Conservation (phyloP, 2,797 vertebrate species). For the Coluber constrictor region DNA sequence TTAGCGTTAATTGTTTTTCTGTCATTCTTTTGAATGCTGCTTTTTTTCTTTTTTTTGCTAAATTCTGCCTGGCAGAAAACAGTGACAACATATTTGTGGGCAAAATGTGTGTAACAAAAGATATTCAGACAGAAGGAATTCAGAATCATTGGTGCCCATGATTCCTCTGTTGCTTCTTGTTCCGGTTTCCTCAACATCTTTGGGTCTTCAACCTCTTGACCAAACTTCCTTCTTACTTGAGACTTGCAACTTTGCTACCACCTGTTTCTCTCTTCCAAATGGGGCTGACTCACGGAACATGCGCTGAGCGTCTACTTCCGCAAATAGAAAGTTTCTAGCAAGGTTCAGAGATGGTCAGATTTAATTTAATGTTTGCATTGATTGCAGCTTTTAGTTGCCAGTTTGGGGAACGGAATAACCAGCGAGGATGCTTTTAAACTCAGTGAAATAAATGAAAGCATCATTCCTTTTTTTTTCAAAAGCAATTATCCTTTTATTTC, state of each 20-base stretch:
- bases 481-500: not conserved
- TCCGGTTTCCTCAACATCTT: not conserved
- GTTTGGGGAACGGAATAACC: not conserved
- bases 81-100: not conserved
- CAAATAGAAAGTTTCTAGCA: conserved; percentile 58
- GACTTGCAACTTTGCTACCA: fast-evolving
- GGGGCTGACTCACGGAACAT: conserved; percentile 43
- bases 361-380: conserved; percentile 61
- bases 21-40: not conserved
- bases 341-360: conserved; percentile 55
- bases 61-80: not conserved
- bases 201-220: not conserved
- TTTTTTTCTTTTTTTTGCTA: not conserved
- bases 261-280: not conserved
- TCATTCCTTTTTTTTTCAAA: not conserved
- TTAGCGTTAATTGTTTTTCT: not conserved
- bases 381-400: conserved; percentile 49
- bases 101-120: not conserved
- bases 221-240: not conserved
- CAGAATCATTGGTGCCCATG: fast-evolving
- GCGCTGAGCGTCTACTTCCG: conserved; percentile 39
- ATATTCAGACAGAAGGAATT: not conserved
- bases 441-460: not conserved
- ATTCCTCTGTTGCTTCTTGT: not conserved
- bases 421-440: not conserved